Conservation (phyloP, 2,888 invertebrate species). For the Neoaliturus tenellus region DNA sequence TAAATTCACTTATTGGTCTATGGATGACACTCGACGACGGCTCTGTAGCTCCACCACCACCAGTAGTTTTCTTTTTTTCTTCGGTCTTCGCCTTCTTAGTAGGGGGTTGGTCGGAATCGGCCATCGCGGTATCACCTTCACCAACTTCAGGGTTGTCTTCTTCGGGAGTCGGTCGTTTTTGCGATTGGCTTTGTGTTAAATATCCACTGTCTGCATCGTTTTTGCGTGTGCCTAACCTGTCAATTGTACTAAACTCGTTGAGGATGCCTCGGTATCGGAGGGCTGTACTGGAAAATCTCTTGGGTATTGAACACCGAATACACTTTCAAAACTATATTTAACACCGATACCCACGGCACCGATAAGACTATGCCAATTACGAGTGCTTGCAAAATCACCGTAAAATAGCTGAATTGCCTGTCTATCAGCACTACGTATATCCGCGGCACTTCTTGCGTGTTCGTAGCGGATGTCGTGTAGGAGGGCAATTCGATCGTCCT, state of each 20-base stretch:
- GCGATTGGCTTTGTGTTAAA: too few relatives aligned
- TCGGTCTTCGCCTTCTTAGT: not conserved
- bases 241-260: not conserved
- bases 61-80: not conserved
- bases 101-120: not conserved
- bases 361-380: not conserved
- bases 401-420: conserved; percentile 6
- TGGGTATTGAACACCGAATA: conserved; percentile 2
- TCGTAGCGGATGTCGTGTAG: conserved; percentile 22
- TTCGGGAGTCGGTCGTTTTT: too few relatives aligned
- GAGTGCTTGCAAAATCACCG: conserved; percentile 10
- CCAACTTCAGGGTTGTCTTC: too few relatives aligned
- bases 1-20: not conserved
- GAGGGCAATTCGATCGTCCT: conserved; percentile 41
- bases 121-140: too few relatives aligned
- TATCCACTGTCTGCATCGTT: too few relatives aligned
- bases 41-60: not conserved
- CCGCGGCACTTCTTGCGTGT: too few relatives aligned
- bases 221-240: not conserved
- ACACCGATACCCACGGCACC: not conserved
- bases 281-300: not conserved
- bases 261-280: not conserved
- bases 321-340: not conserved
- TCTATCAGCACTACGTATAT: conserved; percentile 28
- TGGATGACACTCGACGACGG: not conserved